Percentiles rank a stretch among this genome's conserved stretches.
These are phyloP conservation scores for Scalopus aquaticus DNA, from an alignment of 2,113 vertebrate genomes.

Conservation along the genomic window DNA sequence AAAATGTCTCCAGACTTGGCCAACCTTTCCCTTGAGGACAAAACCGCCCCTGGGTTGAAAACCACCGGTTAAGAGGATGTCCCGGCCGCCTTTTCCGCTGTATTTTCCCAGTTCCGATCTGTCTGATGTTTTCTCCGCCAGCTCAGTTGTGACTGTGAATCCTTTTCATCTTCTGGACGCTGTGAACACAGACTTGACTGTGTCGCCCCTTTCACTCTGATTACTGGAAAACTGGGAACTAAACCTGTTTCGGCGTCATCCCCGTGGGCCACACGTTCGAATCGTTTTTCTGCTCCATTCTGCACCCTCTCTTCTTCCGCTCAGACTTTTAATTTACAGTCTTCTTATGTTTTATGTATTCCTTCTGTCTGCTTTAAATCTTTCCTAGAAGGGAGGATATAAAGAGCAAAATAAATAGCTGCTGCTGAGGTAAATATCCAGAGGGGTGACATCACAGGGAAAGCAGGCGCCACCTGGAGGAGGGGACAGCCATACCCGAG, in stretches of 20 bases:
- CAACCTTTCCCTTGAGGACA: neutral
- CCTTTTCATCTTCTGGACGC: neutral
- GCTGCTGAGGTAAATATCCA: neutral
- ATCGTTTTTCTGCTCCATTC: neutral
- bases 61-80: neutral
- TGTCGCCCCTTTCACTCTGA: neutral
- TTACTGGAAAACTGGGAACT: neutral
- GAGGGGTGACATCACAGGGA: neutral
- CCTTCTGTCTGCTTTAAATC: neutral
- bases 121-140: neutral
- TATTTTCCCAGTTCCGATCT: neutral
- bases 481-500: too few species aligned
- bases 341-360: slow-evolving; percentile 33
- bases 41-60: neutral
- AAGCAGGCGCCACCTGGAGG: neutral
- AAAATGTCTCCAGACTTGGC: neutral
- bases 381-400: neutral
- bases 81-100: neutral
- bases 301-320: neutral
- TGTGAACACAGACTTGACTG: neutral
- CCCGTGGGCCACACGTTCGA: accelerated
- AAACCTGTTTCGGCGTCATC: accelerated
- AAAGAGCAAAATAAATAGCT: slow-evolving; percentile 6
- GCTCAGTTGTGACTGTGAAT: neutral
- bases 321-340: neutral